Evolutionary conservation across 1,140 invertebrate genomes (phyloP).

Genomic region (Oryctes rhinoceros): DNA sequence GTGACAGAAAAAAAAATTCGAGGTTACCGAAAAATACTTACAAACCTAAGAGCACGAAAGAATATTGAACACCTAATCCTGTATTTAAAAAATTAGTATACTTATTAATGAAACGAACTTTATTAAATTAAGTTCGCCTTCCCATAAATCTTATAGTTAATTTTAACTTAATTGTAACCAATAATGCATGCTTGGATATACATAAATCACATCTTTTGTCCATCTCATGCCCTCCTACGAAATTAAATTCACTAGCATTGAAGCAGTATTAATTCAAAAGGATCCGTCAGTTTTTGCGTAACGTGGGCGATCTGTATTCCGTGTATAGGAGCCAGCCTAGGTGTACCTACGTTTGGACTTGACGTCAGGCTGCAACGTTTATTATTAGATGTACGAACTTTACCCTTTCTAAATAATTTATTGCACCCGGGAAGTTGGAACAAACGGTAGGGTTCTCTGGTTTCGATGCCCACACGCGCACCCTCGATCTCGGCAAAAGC

Average conservation of each 20-base stretch:
- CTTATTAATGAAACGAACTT: too few species aligned
- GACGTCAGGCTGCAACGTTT: slow-evolving; percentile 10
- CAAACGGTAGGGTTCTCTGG: not conserved
- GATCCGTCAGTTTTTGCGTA: slow-evolving; percentile 24
- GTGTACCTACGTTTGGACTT: not conserved
- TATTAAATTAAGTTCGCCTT: too few species aligned
- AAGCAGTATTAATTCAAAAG: slow-evolving; percentile 24
- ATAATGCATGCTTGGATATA: not conserved
- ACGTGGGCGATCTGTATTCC: not conserved
- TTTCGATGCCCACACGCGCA: not conserved
- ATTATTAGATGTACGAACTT: slow-evolving; percentile 30
- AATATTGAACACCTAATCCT: too few species aligned
- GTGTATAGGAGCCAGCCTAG: not conserved
- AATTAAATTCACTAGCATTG: not conserved
- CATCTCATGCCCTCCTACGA: not conserved
- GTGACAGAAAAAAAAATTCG: too few species aligned
- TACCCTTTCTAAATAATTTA: slow-evolving; percentile 33
- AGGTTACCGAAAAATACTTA: too few species aligned
- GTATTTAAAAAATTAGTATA: too few species aligned
- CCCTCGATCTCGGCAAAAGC: not conserved
- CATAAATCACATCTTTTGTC: not conserved
- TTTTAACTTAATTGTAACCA: too few species aligned
- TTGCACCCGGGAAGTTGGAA: not conserved
- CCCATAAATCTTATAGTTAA: too few species aligned
- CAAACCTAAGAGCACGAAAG: too few species aligned